These are phyloP conservation scores for Diabrotica balteata DNA, from an alignment of 2,888 invertebrate species.

Conservation along the genomic window DNA sequence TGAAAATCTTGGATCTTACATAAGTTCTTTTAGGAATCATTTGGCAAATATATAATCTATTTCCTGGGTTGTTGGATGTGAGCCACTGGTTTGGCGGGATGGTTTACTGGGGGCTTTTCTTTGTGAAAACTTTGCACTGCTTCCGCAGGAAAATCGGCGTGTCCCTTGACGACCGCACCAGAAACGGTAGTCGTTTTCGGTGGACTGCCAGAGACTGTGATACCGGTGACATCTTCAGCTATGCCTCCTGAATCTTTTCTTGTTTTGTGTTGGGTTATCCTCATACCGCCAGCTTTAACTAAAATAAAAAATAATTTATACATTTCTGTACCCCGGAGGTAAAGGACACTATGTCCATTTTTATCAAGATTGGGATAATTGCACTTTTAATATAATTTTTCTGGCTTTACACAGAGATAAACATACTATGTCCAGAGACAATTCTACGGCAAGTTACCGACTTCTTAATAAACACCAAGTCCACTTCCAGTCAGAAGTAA, in stretches of 20 bases:
- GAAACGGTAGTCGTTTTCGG: constrained; percentile 80
- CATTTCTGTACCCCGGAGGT: no score
- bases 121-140: constrained; percentile 85
- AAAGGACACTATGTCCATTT: no score
- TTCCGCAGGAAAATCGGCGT: constrained; percentile 88
- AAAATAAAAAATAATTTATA: neutral
- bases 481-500: no score
- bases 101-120: constrained; percentile 74
- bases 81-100: constrained; percentile 69
- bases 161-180: constrained; percentile 81
- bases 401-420: no score
- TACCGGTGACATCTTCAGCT: constrained; percentile 75
- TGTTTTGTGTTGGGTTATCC: constrained; percentile 87
- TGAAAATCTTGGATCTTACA: constrained; percentile 6
- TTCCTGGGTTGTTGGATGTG: constrained; percentile 90
- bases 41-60: constrained; percentile 58
- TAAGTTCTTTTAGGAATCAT: constrained; percentile 9
- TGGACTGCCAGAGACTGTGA: constrained; percentile 78
- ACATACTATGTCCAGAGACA: no score
- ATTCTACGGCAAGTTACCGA: no score
- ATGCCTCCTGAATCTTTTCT: constrained; percentile 71
- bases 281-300: constrained; percentile 94
- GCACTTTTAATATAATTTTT: no score
- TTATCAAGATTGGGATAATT: no score
- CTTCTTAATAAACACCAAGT: no score